Conservation (phyloP, 2,113 vertebrate species). For the Trematomus loennbergii region DNA sequence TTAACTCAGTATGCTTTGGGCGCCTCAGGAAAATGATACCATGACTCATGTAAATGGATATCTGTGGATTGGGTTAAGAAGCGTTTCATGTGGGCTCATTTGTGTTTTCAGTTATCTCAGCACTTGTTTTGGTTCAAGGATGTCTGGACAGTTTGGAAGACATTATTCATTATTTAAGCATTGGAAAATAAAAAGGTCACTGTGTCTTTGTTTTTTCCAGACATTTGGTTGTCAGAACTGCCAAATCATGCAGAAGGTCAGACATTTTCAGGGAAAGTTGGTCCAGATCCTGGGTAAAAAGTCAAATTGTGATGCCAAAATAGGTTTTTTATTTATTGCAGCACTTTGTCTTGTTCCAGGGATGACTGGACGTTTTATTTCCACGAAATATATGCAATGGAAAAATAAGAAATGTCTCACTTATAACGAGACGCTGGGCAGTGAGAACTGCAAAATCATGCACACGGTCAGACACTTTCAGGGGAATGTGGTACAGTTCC, state of each 20-base stretch:
- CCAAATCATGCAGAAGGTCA: no score
- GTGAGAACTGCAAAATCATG: not conserved
- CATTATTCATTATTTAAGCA: no score
- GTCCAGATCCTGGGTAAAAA: no score
- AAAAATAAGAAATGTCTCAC: not conserved
- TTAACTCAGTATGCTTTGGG: not conserved
- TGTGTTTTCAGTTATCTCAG: not conserved
- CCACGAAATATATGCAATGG: not conserved
- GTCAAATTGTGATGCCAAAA: no score
- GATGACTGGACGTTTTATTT: not conserved
- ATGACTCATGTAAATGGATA: slow-evolving; percentile 23
- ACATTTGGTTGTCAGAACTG: no score
- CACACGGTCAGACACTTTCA: not conserved
- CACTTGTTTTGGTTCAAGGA: no score
- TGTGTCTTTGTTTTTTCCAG: no score
- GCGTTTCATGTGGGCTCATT: not conserved
- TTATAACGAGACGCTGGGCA: not conserved
- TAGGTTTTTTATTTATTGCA: not conserved
- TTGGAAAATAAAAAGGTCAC: no score
- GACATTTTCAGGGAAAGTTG: no score
- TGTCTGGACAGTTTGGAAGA: no score
- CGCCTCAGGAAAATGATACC: not conserved
- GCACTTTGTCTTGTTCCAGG: slow-evolving; percentile 7
- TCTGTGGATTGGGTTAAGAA: slow-evolving; percentile 5
- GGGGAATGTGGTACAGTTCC: not conserved